These are phyloP conservation scores for Marisa cornuarietis DNA, from an alignment of 1,140 invertebrate genomes.

Conservation along the genomic window DNA sequence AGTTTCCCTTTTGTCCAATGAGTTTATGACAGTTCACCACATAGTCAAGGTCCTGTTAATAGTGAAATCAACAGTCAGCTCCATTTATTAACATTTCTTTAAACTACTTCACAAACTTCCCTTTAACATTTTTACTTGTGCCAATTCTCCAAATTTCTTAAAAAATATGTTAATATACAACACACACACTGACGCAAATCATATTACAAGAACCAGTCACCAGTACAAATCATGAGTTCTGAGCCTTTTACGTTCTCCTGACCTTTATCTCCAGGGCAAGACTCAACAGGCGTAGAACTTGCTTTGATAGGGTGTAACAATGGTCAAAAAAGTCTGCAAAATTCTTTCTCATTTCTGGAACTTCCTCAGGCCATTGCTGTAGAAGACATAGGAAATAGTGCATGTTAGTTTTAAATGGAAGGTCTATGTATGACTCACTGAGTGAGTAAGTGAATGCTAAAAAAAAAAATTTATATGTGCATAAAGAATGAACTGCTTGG, in stretches of 20 bases:
- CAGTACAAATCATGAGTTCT: background rate
- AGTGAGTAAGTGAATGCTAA: too few relatives aligned
- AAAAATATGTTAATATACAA: background rate
- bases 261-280: slow-evolving; percentile 4
- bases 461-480: too few relatives aligned
- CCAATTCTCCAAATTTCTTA: background rate
- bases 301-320: background rate
- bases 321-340: background rate
- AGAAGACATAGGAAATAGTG: too few relatives aligned
- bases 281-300: background rate
- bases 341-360: background rate
- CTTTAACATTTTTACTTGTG: background rate
- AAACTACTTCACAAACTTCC: background rate
- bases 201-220: background rate
- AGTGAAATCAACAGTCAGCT: background rate
- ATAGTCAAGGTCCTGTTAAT: slow-evolving; percentile 16
- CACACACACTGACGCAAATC: background rate
- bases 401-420: too few relatives aligned
- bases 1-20: slow-evolving; percentile 74
- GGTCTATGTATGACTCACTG: too few relatives aligned
- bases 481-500: too few relatives aligned
- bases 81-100: background rate
- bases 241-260: background rate
- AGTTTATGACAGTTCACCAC: slow-evolving; percentile 66
- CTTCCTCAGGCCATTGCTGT: background rate